These are phyloP conservation scores for Priocnemis perturbator DNA, from an alignment of 2,888 invertebrate species.

Conservation along the genomic window DNA sequence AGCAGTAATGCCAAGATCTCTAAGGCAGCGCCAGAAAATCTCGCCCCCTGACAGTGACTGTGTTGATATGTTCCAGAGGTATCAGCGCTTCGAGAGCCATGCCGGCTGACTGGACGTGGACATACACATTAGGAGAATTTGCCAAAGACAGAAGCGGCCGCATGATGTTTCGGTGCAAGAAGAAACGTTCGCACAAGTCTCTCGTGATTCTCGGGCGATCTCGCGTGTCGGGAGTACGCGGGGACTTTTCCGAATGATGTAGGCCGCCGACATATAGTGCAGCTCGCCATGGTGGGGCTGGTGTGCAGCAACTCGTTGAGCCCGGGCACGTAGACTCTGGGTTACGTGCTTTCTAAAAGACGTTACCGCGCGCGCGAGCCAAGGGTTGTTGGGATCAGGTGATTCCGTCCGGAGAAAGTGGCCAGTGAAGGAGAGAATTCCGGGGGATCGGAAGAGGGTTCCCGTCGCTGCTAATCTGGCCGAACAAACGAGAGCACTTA, in stretches of 20 bases:
- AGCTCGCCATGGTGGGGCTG: slow-evolving; percentile 60
- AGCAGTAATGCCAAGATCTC: too few species aligned
- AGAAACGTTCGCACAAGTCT: neutral
- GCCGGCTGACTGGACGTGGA: slow-evolving; percentile 54
- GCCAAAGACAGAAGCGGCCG: neutral
- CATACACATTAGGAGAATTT: slow-evolving; percentile 20
- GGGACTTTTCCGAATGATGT: neutral
- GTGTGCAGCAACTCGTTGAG: slow-evolving; percentile 69
- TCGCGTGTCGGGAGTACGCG: neutral
- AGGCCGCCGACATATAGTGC: neutral
- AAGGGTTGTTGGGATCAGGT: neutral
- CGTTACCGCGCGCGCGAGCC: slow-evolving; percentile 27
- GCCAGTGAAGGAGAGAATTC: slow-evolving; percentile 15
- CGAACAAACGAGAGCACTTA: neutral
- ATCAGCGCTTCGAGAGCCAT: slow-evolving; percentile 62
- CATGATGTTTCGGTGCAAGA: slow-evolving; percentile 4
- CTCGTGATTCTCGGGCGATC: neutral
- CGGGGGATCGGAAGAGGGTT: slow-evolving; percentile 1
- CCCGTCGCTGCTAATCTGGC: neutral
- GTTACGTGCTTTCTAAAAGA: slow-evolving; percentile 4
- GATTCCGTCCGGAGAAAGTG: slow-evolving; percentile 13
- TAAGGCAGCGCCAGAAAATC: slow-evolving; percentile 16
- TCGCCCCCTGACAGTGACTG: too few species aligned
- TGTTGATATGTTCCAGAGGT: slow-evolving; percentile 58
- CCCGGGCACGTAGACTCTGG: slow-evolving; percentile 51